Percentiles rank a stretch among this genome's conserved stretches.
Evolutionary conservation across 2,797 vertebrate genomes (phyloP).

Genomic region (Enteromius anoplus): DNA sequence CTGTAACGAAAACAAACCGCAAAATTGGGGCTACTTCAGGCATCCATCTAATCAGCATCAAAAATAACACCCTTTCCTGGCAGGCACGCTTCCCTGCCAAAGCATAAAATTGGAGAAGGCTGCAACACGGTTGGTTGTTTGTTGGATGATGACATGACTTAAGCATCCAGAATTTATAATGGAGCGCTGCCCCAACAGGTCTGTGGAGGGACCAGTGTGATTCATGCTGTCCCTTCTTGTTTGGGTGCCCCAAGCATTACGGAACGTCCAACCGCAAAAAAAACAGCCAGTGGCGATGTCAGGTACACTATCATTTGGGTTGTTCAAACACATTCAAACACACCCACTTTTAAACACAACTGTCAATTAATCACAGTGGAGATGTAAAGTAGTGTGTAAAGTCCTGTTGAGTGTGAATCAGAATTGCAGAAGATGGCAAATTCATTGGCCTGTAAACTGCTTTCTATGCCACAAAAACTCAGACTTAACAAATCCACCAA

Average conservation of each 20-base stretch:
- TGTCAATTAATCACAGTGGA: conserved; percentile 38
- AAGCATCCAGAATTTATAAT: background rate
- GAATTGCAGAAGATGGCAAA: background rate
- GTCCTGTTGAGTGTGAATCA: conserved; percentile 3
- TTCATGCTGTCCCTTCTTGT: conserved; percentile 19
- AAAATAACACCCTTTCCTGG: conserved; percentile 55
- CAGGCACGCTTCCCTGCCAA: conserved; percentile 29
- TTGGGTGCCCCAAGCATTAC: conserved; percentile 15
- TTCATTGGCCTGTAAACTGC: conserved; percentile 24
- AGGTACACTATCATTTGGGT: conserved; percentile 46
- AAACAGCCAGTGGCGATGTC: conserved; percentile 33
- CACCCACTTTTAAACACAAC: conserved; percentile 8
- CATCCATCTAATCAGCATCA: conserved; percentile 46
- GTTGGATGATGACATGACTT: conserved; percentile 38
- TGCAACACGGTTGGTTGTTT: conserved; percentile 8
- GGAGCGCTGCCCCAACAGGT: conserved; percentile 20
- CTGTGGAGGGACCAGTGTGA: conserved; percentile 15
- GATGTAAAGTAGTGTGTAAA: conserved; percentile 15
- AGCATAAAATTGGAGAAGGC: conserved; percentile 6
- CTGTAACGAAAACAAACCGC: conserved; percentile 58
- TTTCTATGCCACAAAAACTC: background rate
- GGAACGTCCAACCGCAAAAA: conserved; percentile 39
- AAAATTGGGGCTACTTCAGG: conserved; percentile 48
- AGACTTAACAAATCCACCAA: background rate
- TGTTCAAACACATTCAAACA: conserved; percentile 42